phyloP scores from a whole-genome alignment of 2,113 vertebrate species.

The Cariama cristata region DNA sequence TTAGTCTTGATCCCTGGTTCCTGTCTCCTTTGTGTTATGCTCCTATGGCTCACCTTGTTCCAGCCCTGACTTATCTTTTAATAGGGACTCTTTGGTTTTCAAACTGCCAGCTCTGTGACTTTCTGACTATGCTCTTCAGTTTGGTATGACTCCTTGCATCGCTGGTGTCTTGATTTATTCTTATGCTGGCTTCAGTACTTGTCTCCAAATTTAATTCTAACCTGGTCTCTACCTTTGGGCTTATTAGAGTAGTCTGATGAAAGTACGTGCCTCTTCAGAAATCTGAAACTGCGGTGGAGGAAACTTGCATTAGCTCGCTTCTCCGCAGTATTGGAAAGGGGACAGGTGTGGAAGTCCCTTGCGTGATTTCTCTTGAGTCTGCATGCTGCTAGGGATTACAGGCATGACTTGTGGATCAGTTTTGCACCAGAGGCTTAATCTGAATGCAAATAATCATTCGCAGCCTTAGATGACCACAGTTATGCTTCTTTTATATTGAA shows the following conservation, averaged over 20 bases:
- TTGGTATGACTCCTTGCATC: not conserved
- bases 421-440: not conserved
- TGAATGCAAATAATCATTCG: not conserved
- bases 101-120: not conserved
- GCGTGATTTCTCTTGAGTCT: not conserved
- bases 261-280: not conserved
- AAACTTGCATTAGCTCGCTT: not conserved
- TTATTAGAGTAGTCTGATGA: not conserved
- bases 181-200: not conserved
- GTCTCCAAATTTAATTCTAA: not conserved
- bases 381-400: not conserved
- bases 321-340: not conserved
- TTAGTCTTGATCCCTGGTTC: constrained; percentile 48
- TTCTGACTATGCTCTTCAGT: not conserved
- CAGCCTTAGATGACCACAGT: not conserved
- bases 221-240: not conserved
- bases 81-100: not conserved
- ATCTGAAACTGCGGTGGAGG: not conserved
- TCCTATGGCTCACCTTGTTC: constrained; percentile 13
- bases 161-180: not conserved
- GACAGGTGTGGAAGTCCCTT: not conserved
- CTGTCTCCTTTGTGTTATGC: not conserved
- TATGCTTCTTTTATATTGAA: not conserved
- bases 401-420: not conserved
- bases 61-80: not conserved